Percentiles rank a stretch among this genome's conserved stretches.
These are phyloP conservation scores for Ophioderma brevispina DNA, from an alignment of 35 echinoderm and acorn worm species.

Conservation along the genomic window DNA sequence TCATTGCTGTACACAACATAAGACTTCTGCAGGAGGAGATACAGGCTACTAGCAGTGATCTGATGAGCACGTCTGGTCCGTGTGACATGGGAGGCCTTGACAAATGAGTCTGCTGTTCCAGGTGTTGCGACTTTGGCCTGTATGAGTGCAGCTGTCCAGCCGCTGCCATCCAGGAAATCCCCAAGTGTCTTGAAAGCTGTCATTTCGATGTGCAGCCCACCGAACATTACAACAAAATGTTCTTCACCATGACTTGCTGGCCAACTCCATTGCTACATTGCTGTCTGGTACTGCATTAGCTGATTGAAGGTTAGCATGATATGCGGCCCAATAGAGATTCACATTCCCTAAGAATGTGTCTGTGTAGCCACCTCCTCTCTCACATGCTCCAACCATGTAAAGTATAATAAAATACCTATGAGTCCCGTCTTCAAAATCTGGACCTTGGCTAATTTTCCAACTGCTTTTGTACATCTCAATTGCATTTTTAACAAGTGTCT, in stretches of 20 bases:
- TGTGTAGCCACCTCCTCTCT: no score
- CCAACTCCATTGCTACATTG: not conserved
- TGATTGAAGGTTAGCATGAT: not conserved
- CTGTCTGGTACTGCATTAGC: not conserved
- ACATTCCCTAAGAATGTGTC: no score
- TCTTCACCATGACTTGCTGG: not conserved
- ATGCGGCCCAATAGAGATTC: no score
- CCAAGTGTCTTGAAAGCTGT: slow-evolving; percentile 23
- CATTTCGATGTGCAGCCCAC: slow-evolving; percentile 30
- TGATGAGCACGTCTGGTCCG: slow-evolving; percentile 40
- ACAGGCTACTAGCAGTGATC: slow-evolving; percentile 18
- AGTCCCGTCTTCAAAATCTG: no score
- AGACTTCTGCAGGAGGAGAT: not conserved
- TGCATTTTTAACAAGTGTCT: no score
- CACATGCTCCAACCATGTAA: no score
- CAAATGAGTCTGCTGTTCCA: slow-evolving; percentile 33
- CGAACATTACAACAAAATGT: not conserved
- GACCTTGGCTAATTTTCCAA: no score
- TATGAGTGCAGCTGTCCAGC: slow-evolving; percentile 17
- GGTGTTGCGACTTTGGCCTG: not conserved
- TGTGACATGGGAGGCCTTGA: slow-evolving; percentile 13
- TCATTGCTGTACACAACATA: not conserved
- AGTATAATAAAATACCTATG: no score
- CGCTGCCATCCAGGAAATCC: slow-evolving; percentile 27
- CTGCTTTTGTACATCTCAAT: no score